Evolutionary conservation across 2,888 invertebrate genomes (phyloP).

Genomic region (Eristalinus aeneus): DNA sequence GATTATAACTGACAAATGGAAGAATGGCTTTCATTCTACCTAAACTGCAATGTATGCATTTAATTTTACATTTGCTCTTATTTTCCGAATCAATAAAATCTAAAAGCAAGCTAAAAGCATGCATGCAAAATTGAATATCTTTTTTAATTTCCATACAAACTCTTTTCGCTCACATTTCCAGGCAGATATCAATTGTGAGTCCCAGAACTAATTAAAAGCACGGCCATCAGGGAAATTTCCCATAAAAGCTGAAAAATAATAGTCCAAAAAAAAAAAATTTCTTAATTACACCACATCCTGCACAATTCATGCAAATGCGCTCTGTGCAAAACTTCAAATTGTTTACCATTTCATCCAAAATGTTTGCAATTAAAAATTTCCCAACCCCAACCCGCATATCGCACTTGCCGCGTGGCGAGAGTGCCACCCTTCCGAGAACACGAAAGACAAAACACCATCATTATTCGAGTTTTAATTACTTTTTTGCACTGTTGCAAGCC

Average conservation of each 20-base stretch:
- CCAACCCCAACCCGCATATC: conserved; percentile 23
- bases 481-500: conserved; percentile 64
- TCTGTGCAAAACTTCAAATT: conserved; percentile 65
- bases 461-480: conserved; percentile 70
- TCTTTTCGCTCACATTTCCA: conserved; percentile 25
- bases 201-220: conserved; percentile 64
- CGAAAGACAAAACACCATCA: conserved; percentile 64
- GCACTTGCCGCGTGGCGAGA: neutral
- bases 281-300: conserved; percentile 70
- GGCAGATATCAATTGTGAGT: conserved; percentile 63
- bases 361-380: conserved; percentile 68
- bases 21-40: too few species aligned
- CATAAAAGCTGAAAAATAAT: conserved; percentile 52
- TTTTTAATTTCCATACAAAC: conserved; percentile 19
- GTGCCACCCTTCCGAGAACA: neutral
- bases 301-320: conserved; percentile 62
- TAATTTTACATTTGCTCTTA: neutral
- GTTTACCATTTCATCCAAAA: conserved; percentile 68
- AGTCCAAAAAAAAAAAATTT: too few species aligned
- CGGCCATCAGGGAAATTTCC: conserved; percentile 64
- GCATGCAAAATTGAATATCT: conserved; percentile 41
- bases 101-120: neutral
- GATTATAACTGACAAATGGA: too few species aligned
- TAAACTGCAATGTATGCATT: neutral
- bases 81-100: neutral